Percentiles rank a stretch among this genome's conserved stretches.
Evolutionary conservation across 1,140 invertebrate genomes (phyloP).

Genomic region (honey bee (Apis mellifera)): Amel_HAv3.1 CM009936.2:2438501-2439000

Average conservation of each 20-base stretch:
- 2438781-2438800: not conserved
- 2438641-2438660: not conserved
- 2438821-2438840: not conserved
- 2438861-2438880: no score
- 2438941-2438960: no score
- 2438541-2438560: not conserved
- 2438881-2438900: no score
- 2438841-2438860: no score
- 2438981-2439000: no score
- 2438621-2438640: not conserved
- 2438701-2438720: not conserved
- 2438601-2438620: not conserved
- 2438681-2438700: not conserved
- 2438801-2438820: not conserved
- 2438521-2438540: no score
- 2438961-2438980: no score
- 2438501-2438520: not conserved
- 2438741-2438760: not conserved
- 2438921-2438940: no score
- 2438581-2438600: not conserved
- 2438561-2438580: not conserved
- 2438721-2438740: not conserved
- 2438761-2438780: not conserved
- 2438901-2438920: no score
- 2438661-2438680: slow-evolving; percentile 2